These are phyloP conservation scores for Drosophila heteroneura DNA, from an alignment of 2,888 invertebrate species.

Conservation along the genomic window DNA sequence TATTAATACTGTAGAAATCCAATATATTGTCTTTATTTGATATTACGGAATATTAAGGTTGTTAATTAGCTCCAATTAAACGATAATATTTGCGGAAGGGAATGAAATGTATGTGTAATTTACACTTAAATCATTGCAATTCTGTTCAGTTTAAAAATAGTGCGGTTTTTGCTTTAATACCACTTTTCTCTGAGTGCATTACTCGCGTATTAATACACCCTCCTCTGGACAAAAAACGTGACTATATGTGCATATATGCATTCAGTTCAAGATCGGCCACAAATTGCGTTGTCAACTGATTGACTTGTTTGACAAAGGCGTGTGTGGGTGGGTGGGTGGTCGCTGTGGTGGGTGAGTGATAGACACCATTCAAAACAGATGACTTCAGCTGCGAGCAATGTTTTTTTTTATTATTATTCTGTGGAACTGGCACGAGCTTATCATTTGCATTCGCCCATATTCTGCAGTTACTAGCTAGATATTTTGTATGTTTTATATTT, in stretches of 20 bases:
- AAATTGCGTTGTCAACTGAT: constrained; percentile 19
- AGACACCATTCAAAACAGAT: neutral
- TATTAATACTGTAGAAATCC: neutral
- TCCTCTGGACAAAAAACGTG: constrained; percentile 33
- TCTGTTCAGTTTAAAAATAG: no score
- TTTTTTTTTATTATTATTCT: constrained; percentile 20
- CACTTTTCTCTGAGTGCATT: neutral
- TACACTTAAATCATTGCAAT: no score
- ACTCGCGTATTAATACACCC: neutral
- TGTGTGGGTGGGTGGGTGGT: constrained; percentile 4
- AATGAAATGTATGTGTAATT: no score
- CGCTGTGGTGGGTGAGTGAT: neutral
- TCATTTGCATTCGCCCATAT: constrained; percentile 25
- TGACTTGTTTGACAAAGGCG: constrained; percentile 15
- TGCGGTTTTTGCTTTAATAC: neutral
- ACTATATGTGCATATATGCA: constrained; percentile 16
- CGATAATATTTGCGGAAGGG: neutral
- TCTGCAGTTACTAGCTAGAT: neutral
- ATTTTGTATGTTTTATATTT: neutral
- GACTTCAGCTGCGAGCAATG: constrained; percentile 10
- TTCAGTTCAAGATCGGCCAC: constrained; percentile 20
- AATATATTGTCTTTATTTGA: neutral
- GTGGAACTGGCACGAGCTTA: neutral
- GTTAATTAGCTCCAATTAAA: neutral
- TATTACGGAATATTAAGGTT: neutral